Base-by-base conservation (phyloP, 2,888 invertebrate genomes). In the Ariolimax columbianus region DNA sequence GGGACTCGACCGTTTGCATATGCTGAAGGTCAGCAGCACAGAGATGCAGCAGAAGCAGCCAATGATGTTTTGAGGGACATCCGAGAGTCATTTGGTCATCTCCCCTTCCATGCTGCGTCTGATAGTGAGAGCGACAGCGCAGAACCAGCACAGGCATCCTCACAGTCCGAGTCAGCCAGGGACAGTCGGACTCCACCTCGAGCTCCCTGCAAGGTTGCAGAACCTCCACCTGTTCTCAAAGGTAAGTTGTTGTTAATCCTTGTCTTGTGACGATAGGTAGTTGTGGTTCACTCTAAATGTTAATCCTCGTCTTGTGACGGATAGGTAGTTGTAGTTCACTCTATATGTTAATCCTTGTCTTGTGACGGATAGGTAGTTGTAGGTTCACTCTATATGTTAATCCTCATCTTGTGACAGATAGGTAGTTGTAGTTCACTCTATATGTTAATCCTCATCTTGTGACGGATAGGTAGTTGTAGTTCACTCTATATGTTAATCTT, bases 51-150 rank as follows among this genome's bases (percentile, higher is more conserved):
- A 9, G 93, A 93, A 86, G 93, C 91, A 63, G 92, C 91, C n/a
- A 90, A 91, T 83, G 93, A 94, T 86, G 87, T 92, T 72, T 92
- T 92, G 4, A 88, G 93, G 80, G 94, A 94, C 86, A 93, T 93
- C 51, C 89, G 92, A 4, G 93, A 93, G 84, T 92, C 91, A 40
- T 93, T 94, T 83, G 90, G 91, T 30, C 92, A 91, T 63, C 89
- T 94, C n/a, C 94, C 94, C 0, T 94, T 94, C 88, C 91, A 92
- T 86, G 73, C 84, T 40, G 81, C 83, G 1, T 92, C 92, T 0
- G 94, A 93, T 88, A 93, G 92, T 86, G 94, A 94, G 72, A 92
- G 91, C 82, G 93, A 93, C 79, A 91, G 90, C n/a, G 87, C 89
- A 33, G 83, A 90, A 2, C 77, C 63, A 0, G 55, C 86, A 2